A percentile compares a stretch with the other conserved stretches of the same genome.
These are phyloP conservation scores for Agrilus cyanescens DNA, from an alignment of 2,888 invertebrate species.

Conservation along the genomic window DNA sequence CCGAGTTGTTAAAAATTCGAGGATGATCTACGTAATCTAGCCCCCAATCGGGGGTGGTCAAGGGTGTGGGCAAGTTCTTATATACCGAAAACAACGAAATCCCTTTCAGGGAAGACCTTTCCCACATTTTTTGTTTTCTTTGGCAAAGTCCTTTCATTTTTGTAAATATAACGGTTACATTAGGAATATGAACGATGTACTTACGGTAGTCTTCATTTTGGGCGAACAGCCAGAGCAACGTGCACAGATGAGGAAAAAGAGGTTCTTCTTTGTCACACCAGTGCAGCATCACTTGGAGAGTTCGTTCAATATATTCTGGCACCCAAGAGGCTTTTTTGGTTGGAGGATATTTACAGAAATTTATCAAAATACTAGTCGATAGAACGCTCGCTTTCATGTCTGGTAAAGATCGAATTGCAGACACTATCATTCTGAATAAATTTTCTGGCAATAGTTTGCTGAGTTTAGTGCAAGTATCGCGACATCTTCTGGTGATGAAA, in stretches of 20 bases:
- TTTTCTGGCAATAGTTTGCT: constrained; percentile 30
- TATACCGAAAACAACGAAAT: constrained; percentile 20
- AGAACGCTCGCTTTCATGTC: constrained; percentile 45
- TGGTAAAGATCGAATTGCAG: constrained; percentile 46
- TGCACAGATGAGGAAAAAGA: constrained; percentile 51
- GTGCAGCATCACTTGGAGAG: constrained; percentile 52
- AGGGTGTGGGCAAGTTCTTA: constrained; percentile 21
- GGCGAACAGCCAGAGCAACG: constrained; percentile 54
- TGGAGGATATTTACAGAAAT: constrained; percentile 49
- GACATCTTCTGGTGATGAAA: constrained; percentile 32
- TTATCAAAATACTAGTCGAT: constrained; percentile 49
- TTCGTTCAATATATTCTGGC: constrained; percentile 45
- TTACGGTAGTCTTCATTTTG: constrained; percentile 39
- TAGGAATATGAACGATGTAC: constrained; percentile 28
- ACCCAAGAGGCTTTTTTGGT: constrained; percentile 50
- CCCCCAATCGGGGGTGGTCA: constrained; percentile 29
- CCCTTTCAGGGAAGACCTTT: constrained; percentile 13
- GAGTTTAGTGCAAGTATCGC: constrained; percentile 26
- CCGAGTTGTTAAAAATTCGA: constrained; percentile 26
- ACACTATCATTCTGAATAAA: constrained; percentile 30
- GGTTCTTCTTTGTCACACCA: constrained; percentile 55
- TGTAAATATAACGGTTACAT: constrained; percentile 20
- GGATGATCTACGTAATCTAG: constrained; percentile 26
- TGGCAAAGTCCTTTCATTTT: constrained; percentile 24
- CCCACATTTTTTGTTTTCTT: constrained; percentile 29